These are phyloP conservation scores for Trematocara nigrifrons DNA, from an alignment of 2,113 vertebrate species.

Conservation along the genomic window DNA sequence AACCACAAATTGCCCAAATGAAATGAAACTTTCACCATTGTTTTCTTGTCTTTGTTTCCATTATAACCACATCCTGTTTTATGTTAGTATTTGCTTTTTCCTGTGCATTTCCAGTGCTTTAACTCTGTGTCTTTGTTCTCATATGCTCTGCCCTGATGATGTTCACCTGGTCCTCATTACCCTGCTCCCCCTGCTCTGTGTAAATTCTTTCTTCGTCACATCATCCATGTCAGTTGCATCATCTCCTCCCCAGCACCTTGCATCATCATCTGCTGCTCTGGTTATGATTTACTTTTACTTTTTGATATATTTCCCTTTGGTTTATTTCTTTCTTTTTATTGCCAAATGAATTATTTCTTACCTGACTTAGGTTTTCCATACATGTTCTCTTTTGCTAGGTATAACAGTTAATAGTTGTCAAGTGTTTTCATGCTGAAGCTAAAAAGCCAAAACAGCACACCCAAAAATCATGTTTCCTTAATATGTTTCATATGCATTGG, in stretches of 20 bases:
- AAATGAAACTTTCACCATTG: neutral
- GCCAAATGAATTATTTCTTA: neutral
- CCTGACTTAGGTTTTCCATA: neutral
- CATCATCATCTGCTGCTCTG: neutral
- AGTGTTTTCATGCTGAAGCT: neutral
- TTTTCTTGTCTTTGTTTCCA: neutral
- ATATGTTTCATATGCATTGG: neutral
- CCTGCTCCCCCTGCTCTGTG: neutral
- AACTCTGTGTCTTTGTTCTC: neutral
- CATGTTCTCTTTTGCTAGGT: accelerated
- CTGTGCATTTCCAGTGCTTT: neutral
- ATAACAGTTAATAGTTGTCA: neutral
- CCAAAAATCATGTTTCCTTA: neutral
- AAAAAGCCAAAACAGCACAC: neutral
- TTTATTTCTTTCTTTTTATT: neutral
- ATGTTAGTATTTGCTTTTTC: neutral
- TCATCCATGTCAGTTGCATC: neutral
- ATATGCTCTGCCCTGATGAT: neutral
- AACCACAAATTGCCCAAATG: neutral
- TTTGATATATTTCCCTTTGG: neutral
- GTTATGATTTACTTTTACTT: neutral
- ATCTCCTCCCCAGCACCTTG: neutral
- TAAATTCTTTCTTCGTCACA: neutral
- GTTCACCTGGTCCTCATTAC: neutral
- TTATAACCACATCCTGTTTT: neutral